A percentile compares a stretch with the other conserved stretches of the same genome.
Evolutionary conservation across 2,797 vertebrate genomes (phyloP).

Genomic region (Neosilurus hyrtlii): DNA sequence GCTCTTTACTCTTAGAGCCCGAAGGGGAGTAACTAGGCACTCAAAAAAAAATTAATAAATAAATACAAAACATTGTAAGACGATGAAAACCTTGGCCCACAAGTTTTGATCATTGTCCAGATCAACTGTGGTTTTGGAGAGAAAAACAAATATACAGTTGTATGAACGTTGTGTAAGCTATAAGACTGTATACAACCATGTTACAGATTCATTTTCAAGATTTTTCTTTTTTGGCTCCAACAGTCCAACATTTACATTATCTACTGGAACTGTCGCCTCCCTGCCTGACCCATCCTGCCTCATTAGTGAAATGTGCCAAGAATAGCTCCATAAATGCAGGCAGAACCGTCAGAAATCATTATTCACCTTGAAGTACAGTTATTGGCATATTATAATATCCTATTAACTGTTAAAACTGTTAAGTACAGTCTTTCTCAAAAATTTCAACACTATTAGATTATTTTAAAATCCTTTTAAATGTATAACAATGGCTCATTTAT

Average conservation of each 20-base stretch:
- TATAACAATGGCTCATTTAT: too few relatives aligned
- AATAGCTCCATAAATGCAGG: neutral
- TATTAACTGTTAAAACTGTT: too few relatives aligned
- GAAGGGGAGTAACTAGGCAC: too few relatives aligned
- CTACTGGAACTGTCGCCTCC: neutral
- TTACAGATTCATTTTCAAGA: neutral
- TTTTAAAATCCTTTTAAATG: too few relatives aligned
- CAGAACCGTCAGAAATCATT: neutral
- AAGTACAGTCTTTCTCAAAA: too few relatives aligned
- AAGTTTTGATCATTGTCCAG: neutral
- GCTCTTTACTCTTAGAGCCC: too few relatives aligned
- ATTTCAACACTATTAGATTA: too few relatives aligned
- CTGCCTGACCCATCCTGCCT: neutral
- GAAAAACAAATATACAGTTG: neutral
- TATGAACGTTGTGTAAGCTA: neutral
- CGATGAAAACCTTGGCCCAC: neutral
- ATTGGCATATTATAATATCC: neutral
- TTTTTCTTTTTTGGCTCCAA: neutral
- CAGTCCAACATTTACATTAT: neutral
- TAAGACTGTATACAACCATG: neutral
- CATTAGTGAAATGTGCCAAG: neutral
- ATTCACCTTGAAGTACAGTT: neutral
- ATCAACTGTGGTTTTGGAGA: neutral
- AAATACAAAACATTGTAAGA: too few relatives aligned
- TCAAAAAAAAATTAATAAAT: too few relatives aligned